A percentile compares a stretch with the other conserved stretches of the same genome.
phyloP scores from a whole-genome alignment of 1,140 invertebrate species.

The Trichonephila clavipes region DNA sequence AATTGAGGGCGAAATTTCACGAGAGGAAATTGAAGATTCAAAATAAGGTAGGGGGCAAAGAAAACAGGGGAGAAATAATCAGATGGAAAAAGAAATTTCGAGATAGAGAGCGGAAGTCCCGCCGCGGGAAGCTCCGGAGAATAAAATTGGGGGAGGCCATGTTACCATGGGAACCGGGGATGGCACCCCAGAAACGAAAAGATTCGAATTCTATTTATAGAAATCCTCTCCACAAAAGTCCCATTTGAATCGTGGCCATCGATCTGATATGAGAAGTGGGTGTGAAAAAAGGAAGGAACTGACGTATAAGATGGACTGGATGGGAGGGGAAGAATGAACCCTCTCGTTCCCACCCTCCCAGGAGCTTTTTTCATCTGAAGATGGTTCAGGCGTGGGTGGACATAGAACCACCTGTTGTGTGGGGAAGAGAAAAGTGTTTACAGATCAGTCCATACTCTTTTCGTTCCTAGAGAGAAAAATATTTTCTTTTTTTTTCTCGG shows the following conservation, averaged over 20 bases:
- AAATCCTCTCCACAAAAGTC: constrained; percentile 6
- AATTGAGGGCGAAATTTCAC: background rate
- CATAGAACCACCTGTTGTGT: background rate
- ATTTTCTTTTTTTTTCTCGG: too few species aligned
- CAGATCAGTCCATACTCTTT: background rate
- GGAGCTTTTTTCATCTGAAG: too few species aligned
- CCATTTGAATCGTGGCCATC: constrained; percentile 38
- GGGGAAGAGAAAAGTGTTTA: background rate
- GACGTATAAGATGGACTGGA: background rate
- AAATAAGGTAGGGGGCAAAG: background rate
- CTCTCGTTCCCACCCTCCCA: too few species aligned
- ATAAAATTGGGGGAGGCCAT: background rate
- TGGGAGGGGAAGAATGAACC: background rate
- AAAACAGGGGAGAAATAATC: background rate
- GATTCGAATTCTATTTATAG: background rate
- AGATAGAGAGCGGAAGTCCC: background rate
- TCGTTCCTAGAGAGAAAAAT: too few species aligned
- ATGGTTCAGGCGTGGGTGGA: background rate
- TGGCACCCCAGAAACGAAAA: background rate
- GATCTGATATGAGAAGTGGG: constrained; percentile 38
- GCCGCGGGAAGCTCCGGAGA: background rate
- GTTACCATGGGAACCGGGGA: background rate
- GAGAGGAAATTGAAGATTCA: background rate
- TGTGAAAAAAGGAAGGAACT: background rate
- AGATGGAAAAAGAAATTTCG: background rate